Evolutionary conservation across 1,140 invertebrate species (phyloP), one percentile per base, ranked within the genome.

Genomic region (Nasonia longicornis): DNA sequence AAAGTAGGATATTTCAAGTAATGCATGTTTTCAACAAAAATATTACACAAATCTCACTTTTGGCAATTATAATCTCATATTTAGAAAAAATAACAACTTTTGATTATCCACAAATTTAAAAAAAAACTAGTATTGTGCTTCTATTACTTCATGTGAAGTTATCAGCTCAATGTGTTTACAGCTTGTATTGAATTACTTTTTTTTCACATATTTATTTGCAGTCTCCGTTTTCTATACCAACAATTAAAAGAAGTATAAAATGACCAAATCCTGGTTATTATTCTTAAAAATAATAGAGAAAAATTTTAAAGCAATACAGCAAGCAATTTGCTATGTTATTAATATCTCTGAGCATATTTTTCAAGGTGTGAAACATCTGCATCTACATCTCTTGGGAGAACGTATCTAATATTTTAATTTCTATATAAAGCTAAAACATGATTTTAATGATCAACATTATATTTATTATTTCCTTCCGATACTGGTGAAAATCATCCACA

Each of bases 121-220:
- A 22, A 42, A 26, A 45, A 70, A 71, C 66, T 71, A 81, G 73
- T 67, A 70, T 71, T 38, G 63, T 71, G 66, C 73, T 81, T 77
- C 42, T 71, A 64, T 76, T 38, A 77, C 26, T 29, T 81, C 72
- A 14, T 81, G 38, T 42, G 48, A 77, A 77, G 74, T 66, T 71
- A n/a, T 42, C 31, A 45, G 52, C 64, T 72, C 67, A 77, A 80
- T 22, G 22, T 52, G 31, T 66, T 80, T 66, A 75, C 29, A 7
- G 52, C 52, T 67, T 74, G 26, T 38, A 73, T 80, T 80, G 78
- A 74, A 80, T 48, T 80, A 80, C 71, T 74, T 74, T 80, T 75
- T 75, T 75, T 69, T 74, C 79, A 80, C 64, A 35, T 73, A 69
- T 76, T 76, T 77, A 81, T 81, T 76, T 77, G 74, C 52, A 76